Evolutionary conservation across 2,113 vertebrate genomes (phyloP), one percentile per base, ranked within the genome.

Genomic region (Martes martes): DNA sequence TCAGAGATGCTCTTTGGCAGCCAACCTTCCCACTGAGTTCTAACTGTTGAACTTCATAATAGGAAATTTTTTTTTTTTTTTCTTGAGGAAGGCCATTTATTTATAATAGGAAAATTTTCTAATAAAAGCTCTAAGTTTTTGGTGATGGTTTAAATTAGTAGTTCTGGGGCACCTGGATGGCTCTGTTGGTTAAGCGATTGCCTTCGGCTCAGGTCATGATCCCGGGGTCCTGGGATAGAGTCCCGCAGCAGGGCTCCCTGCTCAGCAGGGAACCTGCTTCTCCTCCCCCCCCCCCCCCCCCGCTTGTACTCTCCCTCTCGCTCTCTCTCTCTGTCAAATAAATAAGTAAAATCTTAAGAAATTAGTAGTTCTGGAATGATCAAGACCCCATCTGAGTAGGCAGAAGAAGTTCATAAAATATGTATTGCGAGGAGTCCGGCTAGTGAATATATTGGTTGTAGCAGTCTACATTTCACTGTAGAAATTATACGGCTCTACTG

Each of bases 141-240:
- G 39, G 24, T 88, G 69, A 78, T 82, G 84, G 55, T 90, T 95
- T 84, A 97, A 97, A 94, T 89, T n/a, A 79, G 52, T 55, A 55
- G 52, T 55, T 55, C 16, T 18, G 52, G 52, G 52, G 16, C 16
- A 16, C 52, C 52, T 55, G 4, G 2, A 55, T 55, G 52, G 52
- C 52, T 55, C 52, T 55, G 4, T 55, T 55, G 52, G 16, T 55
- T 18, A 18, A 55, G 52, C 52, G 52, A 55, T 16, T 55, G 52
- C 52, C 16, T 55, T 55, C 6, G 0, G 52, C 52, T 55, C 52
- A 55, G 52, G 52, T 55, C 52, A 55, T 18, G 15, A 55, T 55
- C 16, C 52, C 52, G 5, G 52, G 52, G 52, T 55, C 52, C 52
- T 52, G 52, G 52, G 52, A 16, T 52, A 52, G 52, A 52, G 52